Conservation (phyloP, 2,888 invertebrate genomes). For the Apamea anceps region DNA sequence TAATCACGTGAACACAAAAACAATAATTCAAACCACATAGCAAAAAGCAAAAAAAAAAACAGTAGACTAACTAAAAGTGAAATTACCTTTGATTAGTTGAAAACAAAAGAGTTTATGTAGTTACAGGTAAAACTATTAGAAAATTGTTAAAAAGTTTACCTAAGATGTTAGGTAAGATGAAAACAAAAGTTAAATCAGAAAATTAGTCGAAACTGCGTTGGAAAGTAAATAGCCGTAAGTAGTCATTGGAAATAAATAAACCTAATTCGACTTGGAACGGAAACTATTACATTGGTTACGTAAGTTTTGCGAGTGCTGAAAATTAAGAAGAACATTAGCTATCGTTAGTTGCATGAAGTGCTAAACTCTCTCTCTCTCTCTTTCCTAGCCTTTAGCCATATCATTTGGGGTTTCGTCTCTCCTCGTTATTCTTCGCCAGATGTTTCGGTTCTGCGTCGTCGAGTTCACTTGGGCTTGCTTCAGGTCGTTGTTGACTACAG, state of each 20-base stretch:
- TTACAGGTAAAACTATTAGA: slow-evolving; percentile 3
- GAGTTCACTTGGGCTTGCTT: background rate
- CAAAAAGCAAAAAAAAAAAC: background rate
- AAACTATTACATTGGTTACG: slow-evolving; percentile 31
- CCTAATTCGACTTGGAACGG: slow-evolving; percentile 23
- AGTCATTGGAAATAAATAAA: slow-evolving; percentile 54
- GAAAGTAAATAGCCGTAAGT: slow-evolving; percentile 43
- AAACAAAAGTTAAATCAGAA: slow-evolving; percentile 49
- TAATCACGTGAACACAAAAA: background rate
- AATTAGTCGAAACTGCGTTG: slow-evolving; percentile 33
- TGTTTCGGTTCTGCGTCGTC: background rate
- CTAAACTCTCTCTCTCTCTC: background rate
- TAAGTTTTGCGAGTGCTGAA: slow-evolving; percentile 11
- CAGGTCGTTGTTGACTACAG: background rate
- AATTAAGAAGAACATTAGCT: background rate
- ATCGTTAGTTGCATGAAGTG: background rate
- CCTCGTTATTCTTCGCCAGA: background rate
- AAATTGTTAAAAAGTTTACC: slow-evolving; percentile 15
- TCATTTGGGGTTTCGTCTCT: background rate
- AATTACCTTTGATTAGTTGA: slow-evolving; percentile 27
- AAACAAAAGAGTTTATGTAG: slow-evolving; percentile 27
- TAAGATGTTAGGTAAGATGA: slow-evolving; percentile 34
- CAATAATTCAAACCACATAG: background rate
- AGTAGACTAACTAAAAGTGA: background rate
- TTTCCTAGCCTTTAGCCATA: background rate